Conservation (phyloP, 2,113 vertebrate species). For the Pseudopipra pipra region DNA sequence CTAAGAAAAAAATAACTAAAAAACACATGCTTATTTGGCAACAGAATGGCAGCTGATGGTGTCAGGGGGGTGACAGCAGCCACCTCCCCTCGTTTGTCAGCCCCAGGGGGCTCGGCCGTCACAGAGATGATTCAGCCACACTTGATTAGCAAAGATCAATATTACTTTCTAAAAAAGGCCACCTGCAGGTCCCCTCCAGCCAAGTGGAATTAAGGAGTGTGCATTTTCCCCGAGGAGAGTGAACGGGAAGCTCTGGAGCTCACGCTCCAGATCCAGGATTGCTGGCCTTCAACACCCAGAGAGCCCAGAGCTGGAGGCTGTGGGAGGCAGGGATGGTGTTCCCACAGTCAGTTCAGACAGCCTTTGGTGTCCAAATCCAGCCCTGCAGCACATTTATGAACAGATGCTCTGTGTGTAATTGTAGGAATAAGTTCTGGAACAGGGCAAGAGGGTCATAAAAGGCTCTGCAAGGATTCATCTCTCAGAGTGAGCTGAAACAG, state of each 20-base stretch:
- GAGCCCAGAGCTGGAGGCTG: neutral
- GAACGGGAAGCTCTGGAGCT: neutral
- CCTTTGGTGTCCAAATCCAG: neutral
- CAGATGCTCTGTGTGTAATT: neutral
- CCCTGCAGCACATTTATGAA: neutral
- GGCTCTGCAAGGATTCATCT: neutral
- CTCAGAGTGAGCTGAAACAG: neutral
- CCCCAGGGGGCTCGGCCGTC: neutral
- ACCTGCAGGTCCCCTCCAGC: neutral
- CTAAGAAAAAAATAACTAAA: neutral
- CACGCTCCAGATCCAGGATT: neutral
- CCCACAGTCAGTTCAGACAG: neutral
- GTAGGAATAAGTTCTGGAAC: neutral
- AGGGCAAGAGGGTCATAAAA: neutral
- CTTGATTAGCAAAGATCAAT: neutral
- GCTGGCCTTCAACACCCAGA: too few species aligned
- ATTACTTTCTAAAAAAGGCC: neutral
- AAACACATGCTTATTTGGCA: fast-evolving
- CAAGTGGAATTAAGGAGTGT: neutral
- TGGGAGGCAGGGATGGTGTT: fast-evolving
- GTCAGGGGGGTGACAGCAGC: neutral
- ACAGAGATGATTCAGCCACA: neutral
- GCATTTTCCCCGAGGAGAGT: neutral
- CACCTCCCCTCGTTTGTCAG: neutral
- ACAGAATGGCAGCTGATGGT: neutral